These are phyloP conservation scores for Drosophila aff. DNA, from an alignment of 1,140 invertebrate species.

Conservation along the genomic window DNA sequence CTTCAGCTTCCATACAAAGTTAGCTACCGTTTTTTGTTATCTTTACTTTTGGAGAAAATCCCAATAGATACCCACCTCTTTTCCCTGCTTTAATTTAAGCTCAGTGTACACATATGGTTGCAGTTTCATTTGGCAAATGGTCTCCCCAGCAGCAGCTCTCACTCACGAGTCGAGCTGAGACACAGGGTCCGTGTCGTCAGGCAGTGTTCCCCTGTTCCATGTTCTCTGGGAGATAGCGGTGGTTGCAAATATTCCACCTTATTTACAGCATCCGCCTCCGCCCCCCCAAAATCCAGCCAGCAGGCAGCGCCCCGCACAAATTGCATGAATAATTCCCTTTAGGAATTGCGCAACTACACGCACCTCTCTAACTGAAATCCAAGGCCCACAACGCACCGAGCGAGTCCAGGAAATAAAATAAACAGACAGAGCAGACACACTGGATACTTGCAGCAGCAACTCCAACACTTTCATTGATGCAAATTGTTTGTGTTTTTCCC, in stretches of 20 bases:
- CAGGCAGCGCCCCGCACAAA: constrained; percentile 50
- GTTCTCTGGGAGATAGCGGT: not conserved
- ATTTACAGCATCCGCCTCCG: constrained; percentile 8
- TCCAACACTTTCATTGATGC: constrained; percentile 71
- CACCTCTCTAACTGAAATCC: constrained; percentile 24
- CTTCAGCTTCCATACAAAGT: too few relatives aligned
- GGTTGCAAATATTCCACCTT: constrained; percentile 6
- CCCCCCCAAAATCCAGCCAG: not conserved
- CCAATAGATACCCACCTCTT: not conserved
- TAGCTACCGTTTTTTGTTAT: not conserved
- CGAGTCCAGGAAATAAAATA: constrained; percentile 63
- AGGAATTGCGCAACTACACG: constrained; percentile 75
- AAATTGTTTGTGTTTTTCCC: constrained; percentile 74
- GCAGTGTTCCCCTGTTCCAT: constrained; percentile 4
- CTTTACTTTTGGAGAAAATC: not conserved
- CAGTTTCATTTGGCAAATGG: constrained; percentile 80
- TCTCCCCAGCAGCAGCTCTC: constrained; percentile 40
- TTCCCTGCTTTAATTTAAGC: not conserved
- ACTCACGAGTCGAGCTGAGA: constrained; percentile 28
- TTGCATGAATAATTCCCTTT: constrained; percentile 85
- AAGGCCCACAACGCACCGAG: not conserved
- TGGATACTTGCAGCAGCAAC: constrained; percentile 7
- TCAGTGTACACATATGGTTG: constrained; percentile 39
- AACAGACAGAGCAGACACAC: constrained; percentile 53
- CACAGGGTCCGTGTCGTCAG: constrained; percentile 31